Evolutionary conservation across 1,140 invertebrate species (phyloP), one percentile per base, ranked within the genome.

Genomic region (Thalassaphorura encarpata): DNA sequence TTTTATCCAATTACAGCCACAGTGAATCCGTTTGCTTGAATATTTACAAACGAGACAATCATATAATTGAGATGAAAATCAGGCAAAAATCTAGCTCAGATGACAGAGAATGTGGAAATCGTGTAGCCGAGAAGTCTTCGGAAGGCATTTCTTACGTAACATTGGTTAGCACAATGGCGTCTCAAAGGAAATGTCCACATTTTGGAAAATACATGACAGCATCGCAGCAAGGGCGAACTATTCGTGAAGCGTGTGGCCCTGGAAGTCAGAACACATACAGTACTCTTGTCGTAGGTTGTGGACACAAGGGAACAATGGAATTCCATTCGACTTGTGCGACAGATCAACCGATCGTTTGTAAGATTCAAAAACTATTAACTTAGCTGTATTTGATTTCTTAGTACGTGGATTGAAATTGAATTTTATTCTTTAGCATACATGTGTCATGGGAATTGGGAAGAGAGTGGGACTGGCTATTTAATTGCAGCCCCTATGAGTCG

Each of bases 391-490:
- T 21, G 11, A 21, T 11, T 43, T 18, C 15, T 6, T 6, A 43
- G 19, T 6, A 15, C 19, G 11, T 15, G 19, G 21, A 43, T 43
- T 43, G 19, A 21, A 8, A 15, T n/a, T 58, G 28, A 61, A 15
- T 56, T 64, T 41, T 19, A 33, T 8, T 62, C 72, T 69, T 8
- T 69, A 83, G 82, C 75, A 28, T 83, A 81, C 68, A 74, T 73
- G 3, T 83, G 82, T 66, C 80, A 82, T 64, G 82, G 80, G 29
- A 77, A 73, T 47, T 83, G 81, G 81, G 71, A 78, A 60, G 80
- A 82, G 56, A 80, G 82, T 63, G 77, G 75, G 41, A 79, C 77
- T n/a, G 77, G 75, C 43, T 83, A 78, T 66, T 72, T 83, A 26
- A 80, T 83, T 27, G 77, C 80, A 11, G 77, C 77, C 2, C 58